phyloP scores from a whole-genome alignment of 2,888 invertebrate species.

The Harmothoe impar region DNA sequence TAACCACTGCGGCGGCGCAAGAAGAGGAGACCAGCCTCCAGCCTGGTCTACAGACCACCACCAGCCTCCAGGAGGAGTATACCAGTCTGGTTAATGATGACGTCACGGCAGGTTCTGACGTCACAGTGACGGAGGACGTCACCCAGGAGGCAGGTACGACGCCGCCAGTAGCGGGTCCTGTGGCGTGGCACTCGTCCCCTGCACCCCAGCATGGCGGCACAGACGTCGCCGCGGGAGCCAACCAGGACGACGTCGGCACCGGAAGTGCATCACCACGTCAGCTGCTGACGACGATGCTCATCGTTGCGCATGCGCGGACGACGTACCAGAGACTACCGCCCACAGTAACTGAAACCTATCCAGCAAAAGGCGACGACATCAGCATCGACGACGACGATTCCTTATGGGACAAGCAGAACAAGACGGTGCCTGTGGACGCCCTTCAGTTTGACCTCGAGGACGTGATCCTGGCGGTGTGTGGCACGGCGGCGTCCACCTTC shows the following conservation, averaged over 20 bases:
- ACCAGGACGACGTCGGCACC: background rate
- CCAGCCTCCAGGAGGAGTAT: background rate
- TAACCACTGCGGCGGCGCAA: background rate
- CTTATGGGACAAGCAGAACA: background rate
- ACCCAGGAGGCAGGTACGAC: background rate
- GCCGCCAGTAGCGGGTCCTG: background rate
- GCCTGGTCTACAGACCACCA: background rate
- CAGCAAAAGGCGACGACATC: background rate
- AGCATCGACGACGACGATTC: background rate
- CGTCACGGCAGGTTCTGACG: background rate
- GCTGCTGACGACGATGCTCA: constrained; percentile 53
- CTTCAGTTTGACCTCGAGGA: constrained; percentile 66
- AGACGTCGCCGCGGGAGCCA: no score
- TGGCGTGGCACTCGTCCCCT: constrained; percentile 14
- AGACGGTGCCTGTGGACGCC: background rate
- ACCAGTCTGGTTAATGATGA: background rate
- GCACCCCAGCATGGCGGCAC: background rate
- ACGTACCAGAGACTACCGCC: background rate
- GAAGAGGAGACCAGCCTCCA: background rate
- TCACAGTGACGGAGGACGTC: constrained; percentile 21
- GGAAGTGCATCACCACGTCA: background rate
- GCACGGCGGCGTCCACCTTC: constrained; percentile 74
- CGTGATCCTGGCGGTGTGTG: constrained; percentile 73
- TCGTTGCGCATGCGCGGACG: background rate
- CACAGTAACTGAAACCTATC: background rate